A percentile compares a stretch with the other conserved stretches of the same genome.
Evolutionary conservation across 2,888 invertebrate species (phyloP).

Genomic region (Ormyrus rosae): DNA sequence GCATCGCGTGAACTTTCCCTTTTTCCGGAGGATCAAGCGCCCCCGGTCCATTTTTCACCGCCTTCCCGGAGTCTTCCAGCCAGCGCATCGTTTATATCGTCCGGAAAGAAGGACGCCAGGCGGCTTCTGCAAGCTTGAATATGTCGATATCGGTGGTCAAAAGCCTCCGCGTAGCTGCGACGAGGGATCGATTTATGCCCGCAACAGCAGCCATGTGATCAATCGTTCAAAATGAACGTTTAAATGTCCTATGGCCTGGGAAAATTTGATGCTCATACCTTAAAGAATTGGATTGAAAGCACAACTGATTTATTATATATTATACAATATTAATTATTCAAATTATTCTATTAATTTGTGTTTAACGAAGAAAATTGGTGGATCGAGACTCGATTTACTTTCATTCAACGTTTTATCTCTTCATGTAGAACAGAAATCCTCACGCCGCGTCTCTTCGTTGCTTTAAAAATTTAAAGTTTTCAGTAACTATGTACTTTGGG

Average conservation of each 20-base stretch:
- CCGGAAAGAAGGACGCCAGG: neutral
- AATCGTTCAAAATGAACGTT: neutral
- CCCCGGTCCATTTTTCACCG: conserved; percentile 22
- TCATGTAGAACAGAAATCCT: no score
- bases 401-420: no score
- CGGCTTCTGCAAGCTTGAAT: neutral
- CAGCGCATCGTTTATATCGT: neutral
- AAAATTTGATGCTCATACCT: no score
- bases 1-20: neutral
- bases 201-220: neutral
- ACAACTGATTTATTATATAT: neutral
- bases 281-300: no score
- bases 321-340: neutral
- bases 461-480: no score
- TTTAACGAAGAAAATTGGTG: no score
- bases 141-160: neutral
- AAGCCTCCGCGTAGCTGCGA: neutral
- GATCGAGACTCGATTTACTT: no score
- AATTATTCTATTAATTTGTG: no score
- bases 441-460: no score
- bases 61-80: neutral
- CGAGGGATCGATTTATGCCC: conserved; percentile 28
- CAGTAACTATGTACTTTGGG: no score
- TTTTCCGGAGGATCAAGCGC: neutral
- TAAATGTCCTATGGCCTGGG: no score